Evolutionary conservation across 2,888 invertebrate genomes (phyloP).

Genomic region (Meiosimyza platycephala): DNA sequence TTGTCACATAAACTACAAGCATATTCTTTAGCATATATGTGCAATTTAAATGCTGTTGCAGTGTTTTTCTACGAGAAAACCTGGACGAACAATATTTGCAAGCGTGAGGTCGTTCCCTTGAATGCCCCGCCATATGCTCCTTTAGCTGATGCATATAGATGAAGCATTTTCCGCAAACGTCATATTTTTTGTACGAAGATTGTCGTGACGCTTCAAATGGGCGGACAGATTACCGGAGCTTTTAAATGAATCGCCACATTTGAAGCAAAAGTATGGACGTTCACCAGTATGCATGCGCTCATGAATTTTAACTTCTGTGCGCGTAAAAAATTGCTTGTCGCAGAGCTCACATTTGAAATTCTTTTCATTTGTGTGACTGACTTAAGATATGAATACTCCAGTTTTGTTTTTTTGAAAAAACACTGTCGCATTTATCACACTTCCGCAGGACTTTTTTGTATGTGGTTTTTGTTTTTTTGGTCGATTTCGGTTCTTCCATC

Average conservation of each 20-base stretch:
- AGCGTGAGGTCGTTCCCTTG: constrained; percentile 70
- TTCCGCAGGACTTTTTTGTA: too few relatives aligned
- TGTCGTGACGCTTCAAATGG: constrained; percentile 56
- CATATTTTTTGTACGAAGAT: constrained; percentile 42
- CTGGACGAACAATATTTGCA: constrained; percentile 60
- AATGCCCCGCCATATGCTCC: constrained; percentile 67
- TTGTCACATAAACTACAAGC: constrained; percentile 45
- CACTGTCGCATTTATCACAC: too few relatives aligned
- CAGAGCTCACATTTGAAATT: constrained; percentile 45
- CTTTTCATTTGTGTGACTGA: constrained; percentile 42
- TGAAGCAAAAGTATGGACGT: constrained; percentile 68
- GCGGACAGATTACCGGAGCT: constrained; percentile 70
- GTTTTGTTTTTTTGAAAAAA: neutral
- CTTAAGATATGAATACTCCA: neutral
- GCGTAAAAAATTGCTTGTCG: constrained; percentile 44
- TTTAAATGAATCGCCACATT: constrained; percentile 64
- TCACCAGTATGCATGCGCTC: constrained; percentile 71
- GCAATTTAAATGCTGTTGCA: constrained; percentile 45
- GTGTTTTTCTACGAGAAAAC: constrained; percentile 44
- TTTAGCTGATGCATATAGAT: constrained; percentile 36
- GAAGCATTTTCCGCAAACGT: constrained; percentile 42
- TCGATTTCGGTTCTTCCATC: too few relatives aligned
- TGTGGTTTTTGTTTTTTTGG: too few relatives aligned
- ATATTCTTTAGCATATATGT: constrained; percentile 45
- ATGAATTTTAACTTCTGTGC: constrained; percentile 68